Conservation (phyloP, 2,113 vertebrate species). For the Strix uralensis region DNA sequence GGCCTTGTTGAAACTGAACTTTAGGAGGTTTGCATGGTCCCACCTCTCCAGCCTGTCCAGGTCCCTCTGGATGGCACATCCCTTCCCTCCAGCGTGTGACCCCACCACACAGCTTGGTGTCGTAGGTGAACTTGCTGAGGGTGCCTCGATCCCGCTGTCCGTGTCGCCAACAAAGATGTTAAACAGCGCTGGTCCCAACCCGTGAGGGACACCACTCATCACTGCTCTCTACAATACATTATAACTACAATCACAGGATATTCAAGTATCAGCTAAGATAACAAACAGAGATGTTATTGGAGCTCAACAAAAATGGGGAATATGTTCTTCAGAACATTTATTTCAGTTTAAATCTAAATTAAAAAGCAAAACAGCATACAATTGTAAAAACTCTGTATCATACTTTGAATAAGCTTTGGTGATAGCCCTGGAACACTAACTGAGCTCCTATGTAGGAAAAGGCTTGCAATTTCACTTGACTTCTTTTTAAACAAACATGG, state of each 20-base stretch:
- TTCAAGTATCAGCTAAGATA: not conserved
- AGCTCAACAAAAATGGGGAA: not conserved
- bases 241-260: not conserved
- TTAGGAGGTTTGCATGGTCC: no score
- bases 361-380: not conserved
- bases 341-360: not conserved
- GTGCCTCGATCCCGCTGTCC: no score
- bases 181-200: no score
- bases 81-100: no score
- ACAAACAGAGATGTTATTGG: not conserved
- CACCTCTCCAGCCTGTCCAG: no score
- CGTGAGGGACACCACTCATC: no score
- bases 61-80: no score
- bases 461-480: not conserved
- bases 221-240: not conserved
- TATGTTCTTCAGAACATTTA: not conserved
- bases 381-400: not conserved
- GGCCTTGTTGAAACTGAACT: no score
- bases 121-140: no score
- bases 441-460: not conserved
- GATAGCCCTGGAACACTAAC: not conserved
- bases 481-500: not conserved
- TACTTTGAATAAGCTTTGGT: not conserved
- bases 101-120: no score
- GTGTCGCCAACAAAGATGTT: no score